Percentiles rank a stretch among this genome's conserved stretches.
phyloP scores from a whole-genome alignment of 2,797 vertebrate genomes.

The Phalloptychus januarius region DNA sequence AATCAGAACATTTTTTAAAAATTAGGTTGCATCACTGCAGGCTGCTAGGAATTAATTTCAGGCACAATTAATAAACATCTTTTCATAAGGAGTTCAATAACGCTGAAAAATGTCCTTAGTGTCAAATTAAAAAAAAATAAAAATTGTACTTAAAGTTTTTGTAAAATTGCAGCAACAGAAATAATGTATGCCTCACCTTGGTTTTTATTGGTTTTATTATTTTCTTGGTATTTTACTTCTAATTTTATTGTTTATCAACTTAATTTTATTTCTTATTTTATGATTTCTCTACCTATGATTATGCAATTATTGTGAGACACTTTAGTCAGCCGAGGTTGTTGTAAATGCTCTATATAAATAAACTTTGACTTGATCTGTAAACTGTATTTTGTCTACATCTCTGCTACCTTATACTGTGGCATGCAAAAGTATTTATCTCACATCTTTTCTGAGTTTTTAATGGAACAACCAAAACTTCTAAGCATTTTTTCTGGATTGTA shows the following conservation, averaged over 20 bases:
- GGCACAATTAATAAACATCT: neutral
- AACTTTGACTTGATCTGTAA: neutral
- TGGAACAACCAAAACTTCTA: neutral
- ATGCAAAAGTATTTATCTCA: neutral
- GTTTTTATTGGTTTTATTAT: too few species aligned
- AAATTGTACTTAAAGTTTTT: too few species aligned
- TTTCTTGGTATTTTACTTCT: too few species aligned
- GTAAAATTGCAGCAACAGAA: too few species aligned
- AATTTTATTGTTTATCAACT: too few species aligned
- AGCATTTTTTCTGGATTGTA: neutral
- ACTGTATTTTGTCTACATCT: neutral
- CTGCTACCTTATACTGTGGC: neutral
- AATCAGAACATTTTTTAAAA: neutral
- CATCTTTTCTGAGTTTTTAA: neutral
- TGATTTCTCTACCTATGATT: too few species aligned
- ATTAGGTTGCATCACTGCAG: neutral
- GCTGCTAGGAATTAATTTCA: neutral
- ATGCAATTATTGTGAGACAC: too few species aligned
- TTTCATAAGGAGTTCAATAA: neutral
- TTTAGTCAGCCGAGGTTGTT: too few species aligned
- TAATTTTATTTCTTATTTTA: too few species aligned
- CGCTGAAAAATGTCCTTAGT: neutral
- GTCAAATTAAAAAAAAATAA: neutral
- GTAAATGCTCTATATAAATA: too few species aligned
- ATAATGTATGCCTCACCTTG: too few species aligned